A percentile compares a stretch with the other conserved stretches of the same genome.
Evolutionary conservation across 1,140 invertebrate species (phyloP).

Genomic region (Bombus difficillimus): DNA sequence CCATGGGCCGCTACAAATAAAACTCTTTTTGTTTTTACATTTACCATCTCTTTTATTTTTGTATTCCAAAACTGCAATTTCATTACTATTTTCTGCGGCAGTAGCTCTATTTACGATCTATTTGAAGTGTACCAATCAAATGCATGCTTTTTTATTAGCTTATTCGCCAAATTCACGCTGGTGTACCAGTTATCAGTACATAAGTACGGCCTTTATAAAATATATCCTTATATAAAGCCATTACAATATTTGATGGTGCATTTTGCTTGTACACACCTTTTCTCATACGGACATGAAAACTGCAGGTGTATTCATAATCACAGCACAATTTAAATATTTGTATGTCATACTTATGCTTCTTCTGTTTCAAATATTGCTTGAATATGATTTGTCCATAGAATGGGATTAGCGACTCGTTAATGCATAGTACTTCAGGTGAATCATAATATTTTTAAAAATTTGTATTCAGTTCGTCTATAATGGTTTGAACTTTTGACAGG

Average conservation of each 20-base stretch:
- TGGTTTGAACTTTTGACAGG: not conserved
- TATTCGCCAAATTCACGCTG: not conserved
- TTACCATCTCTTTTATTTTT: conserved; percentile 13
- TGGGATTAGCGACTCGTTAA: no score
- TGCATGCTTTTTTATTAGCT: no score
- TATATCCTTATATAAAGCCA: not conserved
- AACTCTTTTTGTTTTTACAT: not conserved
- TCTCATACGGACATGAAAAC: no score
- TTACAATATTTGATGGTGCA: no score
- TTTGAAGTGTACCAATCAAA: not conserved
- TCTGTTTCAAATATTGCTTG: not conserved
- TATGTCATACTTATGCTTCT: no score
- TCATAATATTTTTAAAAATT: not conserved
- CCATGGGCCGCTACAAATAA: no score
- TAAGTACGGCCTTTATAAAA: not conserved
- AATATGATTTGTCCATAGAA: not conserved
- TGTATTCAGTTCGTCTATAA: not conserved
- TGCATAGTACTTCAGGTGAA: no score
- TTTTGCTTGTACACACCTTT: no score
- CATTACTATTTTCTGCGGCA: not conserved
- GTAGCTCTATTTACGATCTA: not conserved
- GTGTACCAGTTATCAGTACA: not conserved
- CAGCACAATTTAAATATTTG: no score
- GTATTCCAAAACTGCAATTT: conserved; percentile 1
- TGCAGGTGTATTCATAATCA: no score